Base-by-base conservation (phyloP, 2,888 invertebrate species). In the Drosophila falleni region DNA sequence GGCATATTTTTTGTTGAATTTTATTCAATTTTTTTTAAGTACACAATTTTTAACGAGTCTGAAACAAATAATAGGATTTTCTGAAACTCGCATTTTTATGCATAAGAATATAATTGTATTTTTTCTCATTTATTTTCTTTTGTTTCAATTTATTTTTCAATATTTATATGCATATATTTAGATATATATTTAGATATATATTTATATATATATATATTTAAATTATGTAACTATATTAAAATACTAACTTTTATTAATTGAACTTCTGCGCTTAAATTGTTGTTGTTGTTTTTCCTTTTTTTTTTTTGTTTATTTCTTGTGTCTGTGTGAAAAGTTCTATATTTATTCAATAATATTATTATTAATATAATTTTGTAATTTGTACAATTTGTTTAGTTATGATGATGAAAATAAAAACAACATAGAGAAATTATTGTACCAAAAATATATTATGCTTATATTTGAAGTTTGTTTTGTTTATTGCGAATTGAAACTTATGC, bases 241-340 rank as follows among this genome's bases (percentile, higher is more conserved):
- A 87, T 76, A 83, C 89, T 89, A 89, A 88, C 72, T 78, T 85
- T 71, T 89, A 87, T 89, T 90, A 90, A 90, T 90, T 90, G 89
- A 90, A 90, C 89, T 88, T 77, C 84, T 85, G 90, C 87, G 90
- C 83, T 85, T 90, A 81, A 86, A 72, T 70, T 75, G 60, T 65
- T 59, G 8, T 39, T n/a, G n/a, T n/a, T 58, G 55, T 50, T 69
- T 42, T 35, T 53, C 47, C 44, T 11, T 26, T 4, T 23, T 23
- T 23, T 23, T 23, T 53, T n/a, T 39, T 35, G 47, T 64, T 56
- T 58, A 46, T 41, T 23, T n/a, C n/a, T n/a, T 55, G 62, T 55
- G 39, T 55, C 39, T 65, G 62, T 63, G 37, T 54, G 58, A 15
- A 60, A 69, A 55, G 35, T 59, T 41, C 49, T 33, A 47, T 26